Conservation (phyloP, 1,140 invertebrate species). For the Drosophila baimaii region DNA sequence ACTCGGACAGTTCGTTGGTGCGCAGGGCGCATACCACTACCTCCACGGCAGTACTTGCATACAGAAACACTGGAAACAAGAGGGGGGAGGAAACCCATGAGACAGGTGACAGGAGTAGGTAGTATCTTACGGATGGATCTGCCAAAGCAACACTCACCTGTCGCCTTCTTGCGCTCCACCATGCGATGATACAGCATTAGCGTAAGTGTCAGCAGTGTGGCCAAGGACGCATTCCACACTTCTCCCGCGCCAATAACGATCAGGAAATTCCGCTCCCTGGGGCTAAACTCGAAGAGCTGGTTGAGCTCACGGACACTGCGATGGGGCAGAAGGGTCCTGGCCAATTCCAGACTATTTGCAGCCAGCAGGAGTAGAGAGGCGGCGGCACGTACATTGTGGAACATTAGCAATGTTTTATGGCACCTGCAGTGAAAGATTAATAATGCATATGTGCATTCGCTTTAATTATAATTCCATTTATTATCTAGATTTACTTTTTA, state of each 20-base stretch:
- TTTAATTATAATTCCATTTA: neutral
- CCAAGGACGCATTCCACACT: conserved; percentile 66
- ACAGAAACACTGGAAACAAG: conserved; percentile 63
- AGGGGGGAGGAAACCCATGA: conserved; percentile 11
- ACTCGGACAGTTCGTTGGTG: conserved; percentile 72
- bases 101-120: conserved; percentile 2
- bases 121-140: neutral
- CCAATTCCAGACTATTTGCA: conserved; percentile 74
- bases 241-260: conserved; percentile 64
- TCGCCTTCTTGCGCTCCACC: conserved; percentile 73
- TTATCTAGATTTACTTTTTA: neutral
- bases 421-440: conserved; percentile 55
- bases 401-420: conserved; percentile 77
- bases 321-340: conserved; percentile 61
- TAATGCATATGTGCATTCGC: neutral
- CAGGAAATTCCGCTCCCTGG: conserved; percentile 59
- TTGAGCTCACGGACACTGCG: conserved; percentile 39
- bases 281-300: conserved; percentile 41
- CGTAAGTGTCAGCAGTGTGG: conserved; percentile 69
- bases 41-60: conserved; percentile 59
- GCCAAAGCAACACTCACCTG: conserved; percentile 60
- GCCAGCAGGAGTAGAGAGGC: conserved; percentile 65
- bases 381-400: conserved; percentile 79
- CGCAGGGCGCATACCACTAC: conserved; percentile 62
- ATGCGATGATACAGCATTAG: conserved; percentile 80